Conservation (phyloP, 2,113 vertebrate genomes). For the Mormyrus lacerda region DNA sequence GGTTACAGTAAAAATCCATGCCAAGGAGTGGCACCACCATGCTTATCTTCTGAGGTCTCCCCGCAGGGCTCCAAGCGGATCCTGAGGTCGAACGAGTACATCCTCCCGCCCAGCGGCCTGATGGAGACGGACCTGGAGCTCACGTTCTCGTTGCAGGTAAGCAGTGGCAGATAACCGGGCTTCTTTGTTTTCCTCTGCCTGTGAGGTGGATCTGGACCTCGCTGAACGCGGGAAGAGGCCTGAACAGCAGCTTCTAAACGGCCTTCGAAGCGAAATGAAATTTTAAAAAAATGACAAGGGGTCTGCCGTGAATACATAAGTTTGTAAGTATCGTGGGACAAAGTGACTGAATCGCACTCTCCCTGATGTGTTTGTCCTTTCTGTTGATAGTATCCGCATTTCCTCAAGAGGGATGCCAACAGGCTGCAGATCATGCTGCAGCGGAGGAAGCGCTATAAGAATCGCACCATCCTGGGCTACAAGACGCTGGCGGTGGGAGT, state of each 20-base stretch:
- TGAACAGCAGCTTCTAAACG: neutral
- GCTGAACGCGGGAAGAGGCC: too few relatives aligned
- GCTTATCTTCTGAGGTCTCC: neutral
- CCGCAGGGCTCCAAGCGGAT: slow-evolving; percentile 55
- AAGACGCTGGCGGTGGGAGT: slow-evolving; percentile 49
- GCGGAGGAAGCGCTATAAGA: slow-evolving; percentile 51
- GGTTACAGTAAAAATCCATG: neutral
- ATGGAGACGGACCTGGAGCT: slow-evolving; percentile 59
- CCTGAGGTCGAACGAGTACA: slow-evolving; percentile 54
- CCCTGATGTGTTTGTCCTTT: neutral
- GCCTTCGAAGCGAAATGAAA: neutral
- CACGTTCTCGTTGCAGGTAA: slow-evolving; percentile 54
- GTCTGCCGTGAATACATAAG: neutral
- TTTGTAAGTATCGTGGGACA: neutral
- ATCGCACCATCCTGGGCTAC: slow-evolving; percentile 52
- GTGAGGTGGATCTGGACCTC: neutral
- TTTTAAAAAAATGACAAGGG: neutral
- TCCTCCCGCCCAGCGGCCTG: slow-evolving; percentile 51
- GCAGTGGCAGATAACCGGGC: neutral
- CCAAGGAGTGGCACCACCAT: neutral
- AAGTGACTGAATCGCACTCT: neutral
- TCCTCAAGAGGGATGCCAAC: slow-evolving; percentile 52
- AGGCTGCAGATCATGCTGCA: slow-evolving; percentile 52
- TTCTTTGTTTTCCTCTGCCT: neutral
- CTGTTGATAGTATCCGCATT: slow-evolving; percentile 46